Conservation (phyloP, 2,797 vertebrate genomes). For the Nyctalus aviator region DNA sequence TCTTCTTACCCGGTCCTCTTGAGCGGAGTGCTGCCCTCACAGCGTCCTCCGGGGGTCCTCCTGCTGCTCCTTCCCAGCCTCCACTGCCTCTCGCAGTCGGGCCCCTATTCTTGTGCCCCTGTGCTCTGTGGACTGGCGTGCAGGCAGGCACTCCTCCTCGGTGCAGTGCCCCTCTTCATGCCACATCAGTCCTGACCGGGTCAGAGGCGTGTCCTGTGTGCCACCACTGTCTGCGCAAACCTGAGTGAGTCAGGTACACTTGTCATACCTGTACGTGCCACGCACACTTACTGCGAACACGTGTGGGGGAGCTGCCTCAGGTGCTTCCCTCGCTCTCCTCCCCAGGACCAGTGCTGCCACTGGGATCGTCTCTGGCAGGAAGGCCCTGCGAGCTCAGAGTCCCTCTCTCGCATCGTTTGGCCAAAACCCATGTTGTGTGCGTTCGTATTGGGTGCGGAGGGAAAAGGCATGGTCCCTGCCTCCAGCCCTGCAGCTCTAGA, state of each 20-base stretch:
- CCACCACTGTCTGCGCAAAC: neutral
- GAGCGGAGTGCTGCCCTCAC: neutral
- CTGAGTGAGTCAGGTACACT: neutral
- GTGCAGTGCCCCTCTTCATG: neutral
- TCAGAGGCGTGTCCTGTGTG: neutral
- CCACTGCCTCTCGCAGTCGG: neutral
- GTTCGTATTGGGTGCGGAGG: neutral
- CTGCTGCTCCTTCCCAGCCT: neutral
- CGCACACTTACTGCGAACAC: no score
- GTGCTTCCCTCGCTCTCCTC: neutral
- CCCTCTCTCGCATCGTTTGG: neutral
- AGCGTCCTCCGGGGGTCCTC: neutral
- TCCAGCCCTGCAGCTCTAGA: neutral
- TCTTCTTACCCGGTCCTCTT: neutral
- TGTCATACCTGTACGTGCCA: neutral
- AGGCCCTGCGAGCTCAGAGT: neutral
- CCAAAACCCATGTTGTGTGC: neutral
- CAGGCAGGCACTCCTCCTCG: neutral
- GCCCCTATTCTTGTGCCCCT: neutral
- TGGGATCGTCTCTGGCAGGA: neutral
- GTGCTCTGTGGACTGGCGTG: neutral
- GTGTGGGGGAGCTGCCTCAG: neutral
- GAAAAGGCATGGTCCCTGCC: neutral
- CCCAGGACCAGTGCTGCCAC: neutral
- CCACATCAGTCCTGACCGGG: neutral